Conservation (phyloP, 2,888 invertebrate species). For the Pachycephus smyrnensis region DNA sequence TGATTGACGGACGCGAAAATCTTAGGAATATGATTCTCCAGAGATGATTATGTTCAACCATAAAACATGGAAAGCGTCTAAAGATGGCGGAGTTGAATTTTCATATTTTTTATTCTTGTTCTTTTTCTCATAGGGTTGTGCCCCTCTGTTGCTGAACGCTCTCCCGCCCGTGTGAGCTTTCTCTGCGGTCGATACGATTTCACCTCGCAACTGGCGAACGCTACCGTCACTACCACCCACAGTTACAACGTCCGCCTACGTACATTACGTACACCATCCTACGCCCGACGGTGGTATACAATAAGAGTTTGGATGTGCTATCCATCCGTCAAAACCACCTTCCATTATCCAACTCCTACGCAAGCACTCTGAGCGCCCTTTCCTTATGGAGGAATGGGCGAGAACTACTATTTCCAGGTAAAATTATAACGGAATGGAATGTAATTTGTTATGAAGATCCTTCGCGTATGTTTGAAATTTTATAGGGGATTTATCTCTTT, state of each 20-base stretch:
- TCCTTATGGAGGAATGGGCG: neutral
- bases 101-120: neutral
- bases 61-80: neutral
- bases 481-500: neutral
- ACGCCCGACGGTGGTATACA: neutral
- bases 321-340: neutral
- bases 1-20: neutral
- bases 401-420: neutral
- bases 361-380: neutral
- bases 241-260: constrained; percentile 10
- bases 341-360: neutral
- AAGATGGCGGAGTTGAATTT: neutral
- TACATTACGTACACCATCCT: constrained; percentile 9
- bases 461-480: neutral
- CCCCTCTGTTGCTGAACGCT: constrained; percentile 1
- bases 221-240: constrained; percentile 26
- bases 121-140: neutral
- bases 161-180: constrained; percentile 33
- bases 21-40: neutral
- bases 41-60: neutral
- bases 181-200: constrained; percentile 56
- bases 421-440: neutral
- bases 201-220: constrained; percentile 42
- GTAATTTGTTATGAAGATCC: neutral
- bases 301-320: neutral